Base-by-base conservation (phyloP, 1,140 invertebrate species). In the Rhopalosiphum maidis region DNA sequence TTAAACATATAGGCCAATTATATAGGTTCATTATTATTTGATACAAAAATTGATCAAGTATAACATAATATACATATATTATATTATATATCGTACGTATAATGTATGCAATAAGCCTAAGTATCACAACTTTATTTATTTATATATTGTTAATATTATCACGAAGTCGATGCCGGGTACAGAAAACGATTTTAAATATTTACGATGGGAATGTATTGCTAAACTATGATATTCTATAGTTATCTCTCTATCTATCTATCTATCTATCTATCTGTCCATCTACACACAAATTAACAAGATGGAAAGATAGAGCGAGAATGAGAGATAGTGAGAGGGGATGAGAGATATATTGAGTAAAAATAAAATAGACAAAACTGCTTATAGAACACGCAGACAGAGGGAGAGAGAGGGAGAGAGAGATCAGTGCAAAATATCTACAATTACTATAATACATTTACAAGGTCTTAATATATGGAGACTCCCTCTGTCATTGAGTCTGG, bases 371-470 rank as follows among this genome's bases (percentile, higher is more conserved):
- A 35, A n/a, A 48, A n/a, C 48, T 48, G 7, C 15, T 82, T 41
- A 23, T 88, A 48, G 37, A 30, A 68, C 30, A 30, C 60, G 11
- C 60, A 15, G 25, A 68, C 60, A 68, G 60, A 8, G 60, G 60
- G 60, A 30, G 11, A 0, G 41, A 23, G 11, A 51, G 21, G 4
- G 48, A 55, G 51, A 41, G 41, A 92, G 91, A 92, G 91, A 92
- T 92, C 91, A 92, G 83, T 92, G 91, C 91, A 83, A 92, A 82
- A 92, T 92, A 92, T 92, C 91, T 92, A 92, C 91, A 92, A 82
- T 37, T 83, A 92, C 46, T 51, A 92, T 55, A 55, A 55, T 55
- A 55, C 51, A 83, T 85, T 83, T 83, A 92, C 77, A 51, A 35
- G n/a, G 60, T 83, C 46, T 85, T 92, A 83, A 82, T 30, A 48